A percentile compares a stretch with the other conserved stretches of the same genome.
phyloP scores from a whole-genome alignment of 2,113 vertebrate genomes.

The Lasiurus borealis region DNA sequence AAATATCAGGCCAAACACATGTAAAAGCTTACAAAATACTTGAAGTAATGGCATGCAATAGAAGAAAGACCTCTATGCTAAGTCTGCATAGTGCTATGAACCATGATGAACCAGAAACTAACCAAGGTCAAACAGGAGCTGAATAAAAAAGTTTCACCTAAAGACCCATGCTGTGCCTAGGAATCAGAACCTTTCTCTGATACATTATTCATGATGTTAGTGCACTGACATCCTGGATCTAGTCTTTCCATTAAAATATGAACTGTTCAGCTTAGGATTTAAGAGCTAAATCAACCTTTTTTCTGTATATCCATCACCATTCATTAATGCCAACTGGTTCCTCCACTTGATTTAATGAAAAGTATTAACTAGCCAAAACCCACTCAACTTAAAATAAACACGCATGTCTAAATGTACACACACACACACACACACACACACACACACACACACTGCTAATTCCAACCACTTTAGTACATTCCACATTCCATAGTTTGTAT shows the following conservation, averaged over 20 bases:
- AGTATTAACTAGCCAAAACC: background rate
- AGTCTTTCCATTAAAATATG: background rate
- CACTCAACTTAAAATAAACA: background rate
- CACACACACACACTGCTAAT: background rate
- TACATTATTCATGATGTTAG: background rate
- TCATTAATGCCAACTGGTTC: background rate
- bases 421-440: background rate
- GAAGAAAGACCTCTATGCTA: background rate
- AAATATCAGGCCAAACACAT: constrained; percentile 58
- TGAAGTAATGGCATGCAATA: constrained; percentile 62
- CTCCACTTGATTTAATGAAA: background rate
- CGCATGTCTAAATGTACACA: background rate
- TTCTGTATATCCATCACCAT: background rate
- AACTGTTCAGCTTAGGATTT: background rate
- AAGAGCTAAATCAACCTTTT: background rate
- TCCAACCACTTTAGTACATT: background rate
- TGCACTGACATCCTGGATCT: background rate
- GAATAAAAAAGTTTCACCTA: background rate
- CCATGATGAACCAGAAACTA: constrained; percentile 22
- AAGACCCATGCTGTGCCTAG: background rate
- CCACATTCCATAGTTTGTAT: background rate
- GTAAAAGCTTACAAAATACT: constrained; percentile 48
- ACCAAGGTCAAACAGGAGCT: background rate
- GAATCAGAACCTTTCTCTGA: background rate
- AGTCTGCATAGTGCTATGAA: constrained; percentile 18